phyloP scores from a whole-genome alignment of 2,113 vertebrate genomes.

The Diadophis punctatus region DNA sequence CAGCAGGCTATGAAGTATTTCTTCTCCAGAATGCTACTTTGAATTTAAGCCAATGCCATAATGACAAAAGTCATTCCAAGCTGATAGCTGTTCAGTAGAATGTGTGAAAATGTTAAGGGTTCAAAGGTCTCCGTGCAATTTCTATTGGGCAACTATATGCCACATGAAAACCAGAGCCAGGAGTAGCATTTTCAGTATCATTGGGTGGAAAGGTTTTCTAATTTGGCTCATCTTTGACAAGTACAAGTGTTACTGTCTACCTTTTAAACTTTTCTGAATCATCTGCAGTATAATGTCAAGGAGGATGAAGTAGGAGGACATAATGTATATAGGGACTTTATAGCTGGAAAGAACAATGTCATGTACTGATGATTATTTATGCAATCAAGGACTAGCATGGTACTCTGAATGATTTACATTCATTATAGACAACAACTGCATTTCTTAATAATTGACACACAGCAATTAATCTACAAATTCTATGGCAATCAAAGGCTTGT shows the following conservation, averaged over 20 bases:
- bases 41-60: conserved; percentile 9
- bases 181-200: neutral
- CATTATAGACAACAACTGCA: neutral
- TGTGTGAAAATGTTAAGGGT: neutral
- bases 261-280: conserved; percentile 5
- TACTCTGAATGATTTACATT: neutral
- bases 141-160: neutral
- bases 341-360: neutral
- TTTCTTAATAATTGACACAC: neutral
- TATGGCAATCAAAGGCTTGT: neutral
- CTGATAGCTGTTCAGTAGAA: neutral
- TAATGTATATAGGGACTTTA: neutral
- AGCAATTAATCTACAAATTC: conserved; percentile 13
- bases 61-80: conserved; percentile 8
- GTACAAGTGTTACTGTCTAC: neutral
- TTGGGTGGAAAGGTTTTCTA: neutral
- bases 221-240: neutral
- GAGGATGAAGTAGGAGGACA: fast-evolving
- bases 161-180: neutral
- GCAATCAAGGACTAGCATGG: neutral
- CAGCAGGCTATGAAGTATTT: neutral
- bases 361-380: conserved; percentile 11
- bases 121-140: neutral
- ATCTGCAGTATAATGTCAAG: neutral
- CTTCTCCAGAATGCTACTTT: conserved; percentile 4